These are phyloP conservation scores for Oncorhynchus keta DNA, from an alignment of 2,113 vertebrate species.

Conservation along the genomic window DNA sequence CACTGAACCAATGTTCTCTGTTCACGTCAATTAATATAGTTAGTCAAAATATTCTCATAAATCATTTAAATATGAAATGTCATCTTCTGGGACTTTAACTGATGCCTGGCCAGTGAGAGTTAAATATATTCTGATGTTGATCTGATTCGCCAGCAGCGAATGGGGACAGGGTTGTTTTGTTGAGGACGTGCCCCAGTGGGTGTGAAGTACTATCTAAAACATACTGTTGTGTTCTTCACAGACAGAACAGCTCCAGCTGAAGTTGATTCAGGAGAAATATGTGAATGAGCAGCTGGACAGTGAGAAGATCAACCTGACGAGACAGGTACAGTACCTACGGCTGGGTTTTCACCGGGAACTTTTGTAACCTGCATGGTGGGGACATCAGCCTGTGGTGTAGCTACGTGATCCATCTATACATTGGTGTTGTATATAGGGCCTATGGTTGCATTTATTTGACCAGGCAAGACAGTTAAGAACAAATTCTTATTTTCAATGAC, in stretches of 20 bases:
- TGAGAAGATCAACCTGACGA: conserved; percentile 65
- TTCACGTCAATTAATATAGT: background rate
- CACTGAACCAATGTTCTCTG: background rate
- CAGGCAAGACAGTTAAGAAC: no score
- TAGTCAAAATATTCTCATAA: background rate
- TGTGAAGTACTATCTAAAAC: background rate
- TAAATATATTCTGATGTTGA: background rate
- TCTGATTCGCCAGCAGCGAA: background rate
- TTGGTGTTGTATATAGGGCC: background rate
- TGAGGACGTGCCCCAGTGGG: no score
- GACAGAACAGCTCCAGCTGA: conserved; percentile 75
- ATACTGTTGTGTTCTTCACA: conserved; percentile 18
- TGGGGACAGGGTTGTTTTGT: no score
- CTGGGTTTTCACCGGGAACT: background rate
- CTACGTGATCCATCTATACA: background rate
- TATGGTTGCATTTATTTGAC: no score
- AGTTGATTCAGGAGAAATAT: conserved; percentile 74
- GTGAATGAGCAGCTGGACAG: conserved; percentile 69
- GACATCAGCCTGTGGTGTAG: background rate
- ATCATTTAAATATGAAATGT: background rate
- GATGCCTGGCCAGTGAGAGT: background rate
- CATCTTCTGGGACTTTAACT: background rate
- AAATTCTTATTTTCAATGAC: no score
- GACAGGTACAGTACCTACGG: conserved; percentile 57
- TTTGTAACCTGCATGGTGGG: background rate